These are phyloP conservation scores for Scelioninae gen. 2 DNA, from an alignment of 2,888 invertebrate species.

Conservation along the genomic window DNA sequence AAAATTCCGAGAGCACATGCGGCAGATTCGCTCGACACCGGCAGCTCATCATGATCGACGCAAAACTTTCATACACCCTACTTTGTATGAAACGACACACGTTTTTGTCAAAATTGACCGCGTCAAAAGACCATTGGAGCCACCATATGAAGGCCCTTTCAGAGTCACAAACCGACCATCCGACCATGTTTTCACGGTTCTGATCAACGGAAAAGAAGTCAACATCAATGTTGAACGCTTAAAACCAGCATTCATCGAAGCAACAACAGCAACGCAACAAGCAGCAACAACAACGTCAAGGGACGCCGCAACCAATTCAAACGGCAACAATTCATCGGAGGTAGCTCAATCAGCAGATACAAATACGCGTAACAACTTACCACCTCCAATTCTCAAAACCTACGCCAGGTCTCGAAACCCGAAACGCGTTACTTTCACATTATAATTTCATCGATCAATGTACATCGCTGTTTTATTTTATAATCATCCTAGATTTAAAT, in stretches of 20 bases:
- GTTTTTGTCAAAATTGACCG: conserved; percentile 25
- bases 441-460: no score
- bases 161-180: neutral
- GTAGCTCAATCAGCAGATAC: no score
- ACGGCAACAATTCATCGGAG: no score
- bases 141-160: conserved; percentile 10
- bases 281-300: no score
- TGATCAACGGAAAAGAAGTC: neutral
- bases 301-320: no score
- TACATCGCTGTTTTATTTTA: no score
- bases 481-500: no score
- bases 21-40: conserved; percentile 20
- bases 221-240: conserved; percentile 1
- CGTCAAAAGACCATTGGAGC: conserved; percentile 21
- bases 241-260: conserved; percentile 16
- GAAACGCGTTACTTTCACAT: no score
- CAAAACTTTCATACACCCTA: conserved; percentile 15
- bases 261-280: no score
- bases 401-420: no score
- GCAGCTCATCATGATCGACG: conserved; percentile 18
- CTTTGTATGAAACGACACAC: conserved; percentile 6
- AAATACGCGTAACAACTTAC: no score
- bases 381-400: no score
- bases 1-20: conserved; percentile 23
- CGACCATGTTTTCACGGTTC: neutral